phyloP scores from a whole-genome alignment of 2,113 vertebrate species.

The Notiomystis cincta region DNA sequence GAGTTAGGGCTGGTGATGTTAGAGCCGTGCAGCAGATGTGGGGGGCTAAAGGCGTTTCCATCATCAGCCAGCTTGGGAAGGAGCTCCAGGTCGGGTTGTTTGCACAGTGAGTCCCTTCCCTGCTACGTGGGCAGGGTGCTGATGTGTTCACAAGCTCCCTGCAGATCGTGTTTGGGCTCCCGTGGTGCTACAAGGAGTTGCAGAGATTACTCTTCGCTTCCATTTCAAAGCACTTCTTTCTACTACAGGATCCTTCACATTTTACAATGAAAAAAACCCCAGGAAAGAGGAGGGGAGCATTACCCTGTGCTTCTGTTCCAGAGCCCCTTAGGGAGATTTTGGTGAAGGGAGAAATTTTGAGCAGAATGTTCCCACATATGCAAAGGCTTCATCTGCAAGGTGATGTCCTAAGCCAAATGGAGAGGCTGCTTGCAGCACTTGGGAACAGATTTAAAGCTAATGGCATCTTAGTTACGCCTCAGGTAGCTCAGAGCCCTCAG shows the following conservation, averaged over 20 bases:
- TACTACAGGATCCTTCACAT: background rate
- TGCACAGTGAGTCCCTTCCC: background rate
- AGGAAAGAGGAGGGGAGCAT: background rate
- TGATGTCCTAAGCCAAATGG: background rate
- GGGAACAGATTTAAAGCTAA: background rate
- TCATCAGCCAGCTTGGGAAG: background rate
- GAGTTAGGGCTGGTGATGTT: background rate
- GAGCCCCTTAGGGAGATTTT: background rate
- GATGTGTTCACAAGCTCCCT: background rate
- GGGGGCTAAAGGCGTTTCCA: background rate
- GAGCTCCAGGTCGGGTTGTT: background rate
- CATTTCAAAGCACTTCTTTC: background rate
- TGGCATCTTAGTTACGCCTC: constrained; percentile 10
- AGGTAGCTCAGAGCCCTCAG: background rate
- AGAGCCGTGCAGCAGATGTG: background rate
- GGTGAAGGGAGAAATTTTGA: background rate
- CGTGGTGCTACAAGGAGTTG: background rate
- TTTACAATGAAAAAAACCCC: background rate
- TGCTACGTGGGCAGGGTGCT: background rate
- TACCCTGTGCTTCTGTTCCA: background rate
- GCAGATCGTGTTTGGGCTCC: background rate
- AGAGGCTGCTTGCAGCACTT: background rate
- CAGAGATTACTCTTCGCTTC: background rate
- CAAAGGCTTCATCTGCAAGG: background rate
- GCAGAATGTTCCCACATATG: background rate